A percentile compares a stretch with the other conserved stretches of the same genome.
Conservation (phyloP, 2,888 invertebrate species). For the Himalopsyche japonica region DNA sequence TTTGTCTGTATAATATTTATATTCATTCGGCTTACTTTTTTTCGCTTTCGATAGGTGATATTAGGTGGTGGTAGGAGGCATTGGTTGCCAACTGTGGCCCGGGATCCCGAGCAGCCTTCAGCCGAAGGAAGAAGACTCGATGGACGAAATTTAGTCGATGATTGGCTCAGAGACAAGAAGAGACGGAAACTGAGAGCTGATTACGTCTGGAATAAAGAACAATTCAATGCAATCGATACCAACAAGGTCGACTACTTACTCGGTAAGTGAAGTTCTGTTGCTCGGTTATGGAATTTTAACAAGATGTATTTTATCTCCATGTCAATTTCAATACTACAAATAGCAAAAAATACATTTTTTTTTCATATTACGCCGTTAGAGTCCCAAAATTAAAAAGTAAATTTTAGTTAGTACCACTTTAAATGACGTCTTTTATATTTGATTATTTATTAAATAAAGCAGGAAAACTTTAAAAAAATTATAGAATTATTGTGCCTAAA, state of each 20-base stretch:
- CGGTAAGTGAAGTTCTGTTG: constrained; percentile 57
- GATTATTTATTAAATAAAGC: no score
- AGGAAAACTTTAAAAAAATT: no score
- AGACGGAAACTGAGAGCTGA: constrained; percentile 67
- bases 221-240: constrained; percentile 71
- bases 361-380: no score
- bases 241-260: constrained; percentile 72
- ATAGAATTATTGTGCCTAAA: no score
- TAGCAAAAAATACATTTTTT: no score
- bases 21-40: not conserved
- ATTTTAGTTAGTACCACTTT: no score
- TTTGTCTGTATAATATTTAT: no score
- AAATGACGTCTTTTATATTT: no score
- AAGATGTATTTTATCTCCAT: no score
- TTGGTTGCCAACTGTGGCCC: constrained; percentile 72
- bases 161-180: constrained; percentile 77
- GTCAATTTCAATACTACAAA: no score
- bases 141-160: constrained; percentile 77
- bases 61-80: constrained; percentile 78
- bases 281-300: no score
- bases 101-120: constrained; percentile 70
- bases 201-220: constrained; percentile 75
- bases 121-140: constrained; percentile 75
- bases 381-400: no score
- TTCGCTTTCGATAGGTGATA: constrained; percentile 63